A percentile compares a stretch with the other conserved stretches of the same genome.
phyloP scores from a whole-genome alignment of 2,797 vertebrate genomes.

The Halcyon chelicuti region DNA sequence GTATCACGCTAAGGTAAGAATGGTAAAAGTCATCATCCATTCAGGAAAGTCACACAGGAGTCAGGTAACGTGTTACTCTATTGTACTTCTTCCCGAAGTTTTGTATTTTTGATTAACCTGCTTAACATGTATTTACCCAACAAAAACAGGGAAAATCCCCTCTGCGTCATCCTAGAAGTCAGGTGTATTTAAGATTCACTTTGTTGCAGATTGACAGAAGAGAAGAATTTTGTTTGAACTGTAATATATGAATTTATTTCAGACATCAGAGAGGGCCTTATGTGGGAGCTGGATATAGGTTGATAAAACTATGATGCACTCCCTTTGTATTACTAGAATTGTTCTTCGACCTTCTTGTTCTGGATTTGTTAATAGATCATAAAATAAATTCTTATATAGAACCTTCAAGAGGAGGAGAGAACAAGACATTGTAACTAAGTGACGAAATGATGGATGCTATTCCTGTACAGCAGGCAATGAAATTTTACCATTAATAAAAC shows the following conservation, averaged over 20 bases:
- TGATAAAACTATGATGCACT: background rate
- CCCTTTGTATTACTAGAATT: background rate
- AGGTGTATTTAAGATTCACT: background rate
- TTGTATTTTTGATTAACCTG: background rate
- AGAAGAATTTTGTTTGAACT: background rate
- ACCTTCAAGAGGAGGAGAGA: background rate
- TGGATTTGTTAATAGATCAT: background rate
- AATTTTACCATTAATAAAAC: no score
- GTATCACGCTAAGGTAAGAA: background rate
- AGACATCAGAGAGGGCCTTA: background rate
- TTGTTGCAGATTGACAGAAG: background rate
- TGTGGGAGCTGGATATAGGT: background rate
- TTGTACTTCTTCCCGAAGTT: background rate
- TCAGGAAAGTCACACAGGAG: background rate
- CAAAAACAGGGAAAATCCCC: background rate
- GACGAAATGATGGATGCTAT: background rate
- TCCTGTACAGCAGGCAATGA: no score
- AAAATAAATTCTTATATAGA: background rate
- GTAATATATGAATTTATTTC: background rate
- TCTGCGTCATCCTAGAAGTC: background rate
- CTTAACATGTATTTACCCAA: background rate
- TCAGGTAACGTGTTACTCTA: background rate
- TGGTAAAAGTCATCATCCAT: background rate
- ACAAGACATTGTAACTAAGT: background rate
- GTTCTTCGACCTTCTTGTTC: background rate